Evolutionary conservation across 2,888 invertebrate genomes (phyloP), one percentile per base, ranked within the genome.

Genomic region (Drosophila fulvimacula): DNA sequence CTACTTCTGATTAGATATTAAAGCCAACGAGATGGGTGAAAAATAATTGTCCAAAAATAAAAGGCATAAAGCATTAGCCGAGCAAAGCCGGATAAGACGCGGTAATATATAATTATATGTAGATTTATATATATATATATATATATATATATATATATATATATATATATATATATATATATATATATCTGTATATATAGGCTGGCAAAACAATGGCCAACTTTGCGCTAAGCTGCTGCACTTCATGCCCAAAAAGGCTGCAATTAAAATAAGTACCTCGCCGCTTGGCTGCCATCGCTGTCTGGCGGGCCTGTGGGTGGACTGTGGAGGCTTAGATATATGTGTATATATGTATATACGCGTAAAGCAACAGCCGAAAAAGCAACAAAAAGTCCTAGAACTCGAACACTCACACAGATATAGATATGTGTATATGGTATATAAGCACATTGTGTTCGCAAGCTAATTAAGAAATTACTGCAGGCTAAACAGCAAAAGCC

Each of bases 391-490:
- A 52, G 58, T 36, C 34, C 41, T 7, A 38, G 51, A 15, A 15
- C 36, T 5, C 36, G 5, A 17, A 72, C 59, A 55, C 34, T 59
- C 24, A 44, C 15, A 38, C 27, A 51, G 11, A 55, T 39, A 64
- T 49, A 70, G 7, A 13, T 55, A 51, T 41, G 32, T 51, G 48
- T 51, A 21, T 27, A 36, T 60, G 42, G 65, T 88, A 85, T 72
- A 84, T 87, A 82, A 82, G 88, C 75, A 77, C 82, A 85, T 85
- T 85, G 85, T 89, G 72, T 76, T 82, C 61, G 69, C 75, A 89
- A 90, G 90, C 90, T 90, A 90, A 90, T 90, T 90, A 90, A 90
- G 91, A 90, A 89, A 90, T 91, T 82, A 86, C 91, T 90, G 86
- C 88, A 88, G 90, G 90, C 91, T 81, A 79, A 77, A 79, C 77